A percentile compares a stretch with the other conserved stretches of the same genome.
phyloP scores from a whole-genome alignment of 1,140 invertebrate species.

The Trichonephila clavipes region DNA sequence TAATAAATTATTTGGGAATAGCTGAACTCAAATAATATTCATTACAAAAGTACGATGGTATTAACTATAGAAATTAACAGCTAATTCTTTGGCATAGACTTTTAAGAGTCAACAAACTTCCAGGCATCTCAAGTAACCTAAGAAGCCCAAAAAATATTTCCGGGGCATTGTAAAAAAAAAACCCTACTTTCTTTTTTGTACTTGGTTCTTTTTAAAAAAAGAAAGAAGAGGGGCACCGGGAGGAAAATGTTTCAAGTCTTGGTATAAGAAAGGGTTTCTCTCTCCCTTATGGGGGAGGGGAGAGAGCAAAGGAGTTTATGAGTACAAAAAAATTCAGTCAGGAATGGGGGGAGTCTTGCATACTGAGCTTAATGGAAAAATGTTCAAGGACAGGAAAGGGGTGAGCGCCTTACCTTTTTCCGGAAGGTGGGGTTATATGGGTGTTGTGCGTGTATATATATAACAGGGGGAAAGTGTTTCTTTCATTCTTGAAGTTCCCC shows the following conservation, averaged over 20 bases:
- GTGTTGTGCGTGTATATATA: background rate
- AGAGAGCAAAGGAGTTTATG: background rate
- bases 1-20: too few species aligned
- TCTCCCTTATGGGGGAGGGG: too few species aligned
- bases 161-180: background rate
- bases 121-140: background rate
- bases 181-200: background rate
- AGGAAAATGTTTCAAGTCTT: background rate
- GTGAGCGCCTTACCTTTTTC: background rate
- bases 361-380: background rate
- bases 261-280: background rate
- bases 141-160: background rate
- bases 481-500: background rate
- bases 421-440: background rate
- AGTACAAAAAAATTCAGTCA: background rate
- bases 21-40: too few species aligned
- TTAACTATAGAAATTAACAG: background rate
- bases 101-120: background rate
- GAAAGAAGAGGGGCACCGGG: background rate
- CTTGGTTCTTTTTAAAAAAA: background rate
- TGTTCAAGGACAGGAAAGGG: conserved; percentile 11
- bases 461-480: background rate
- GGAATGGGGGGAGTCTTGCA: background rate
- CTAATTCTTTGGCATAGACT: background rate
- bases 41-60: too few species aligned